Conservation (phyloP, 2,113 vertebrate species). For the Psephotus haematonotus region DNA sequence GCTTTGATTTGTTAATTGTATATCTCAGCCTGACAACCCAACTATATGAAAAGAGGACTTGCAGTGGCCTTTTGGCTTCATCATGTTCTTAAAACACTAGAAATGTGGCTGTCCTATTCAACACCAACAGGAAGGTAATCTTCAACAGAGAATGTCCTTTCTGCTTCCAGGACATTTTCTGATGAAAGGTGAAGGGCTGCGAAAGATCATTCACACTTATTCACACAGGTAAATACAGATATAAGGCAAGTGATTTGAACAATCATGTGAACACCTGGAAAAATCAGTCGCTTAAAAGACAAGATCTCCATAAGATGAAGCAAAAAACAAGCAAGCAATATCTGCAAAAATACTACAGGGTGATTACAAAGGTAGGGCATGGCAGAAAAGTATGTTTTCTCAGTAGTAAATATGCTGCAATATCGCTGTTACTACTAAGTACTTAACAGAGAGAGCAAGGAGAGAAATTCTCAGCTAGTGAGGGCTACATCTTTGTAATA, state of each 20-base stretch:
- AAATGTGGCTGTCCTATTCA: neutral
- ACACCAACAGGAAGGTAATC: neutral
- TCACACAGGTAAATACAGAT: neutral
- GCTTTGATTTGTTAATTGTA: neutral
- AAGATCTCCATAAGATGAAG: neutral
- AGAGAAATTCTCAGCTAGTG: neutral
- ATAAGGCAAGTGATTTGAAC: neutral
- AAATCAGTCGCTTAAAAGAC: neutral
- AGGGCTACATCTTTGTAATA: neutral
- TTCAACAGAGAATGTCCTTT: neutral
- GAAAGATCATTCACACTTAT: neutral
- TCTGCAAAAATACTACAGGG: neutral
- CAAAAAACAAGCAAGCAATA: neutral
- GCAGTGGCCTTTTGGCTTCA: neutral
- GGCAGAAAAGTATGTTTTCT: neutral
- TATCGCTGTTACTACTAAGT: neutral
- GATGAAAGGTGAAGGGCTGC: neutral
- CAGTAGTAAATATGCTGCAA: neutral
- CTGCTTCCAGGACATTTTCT: neutral
- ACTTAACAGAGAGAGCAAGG: neutral
- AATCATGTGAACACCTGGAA: neutral
- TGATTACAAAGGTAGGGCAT: neutral
- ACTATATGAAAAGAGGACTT: neutral
- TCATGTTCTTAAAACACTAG: neutral
- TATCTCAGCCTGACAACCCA: neutral